These are phyloP conservation scores for Tupaia chinensis DNA, from an alignment of 2,113 vertebrate species.

Conservation along the genomic window DNA sequence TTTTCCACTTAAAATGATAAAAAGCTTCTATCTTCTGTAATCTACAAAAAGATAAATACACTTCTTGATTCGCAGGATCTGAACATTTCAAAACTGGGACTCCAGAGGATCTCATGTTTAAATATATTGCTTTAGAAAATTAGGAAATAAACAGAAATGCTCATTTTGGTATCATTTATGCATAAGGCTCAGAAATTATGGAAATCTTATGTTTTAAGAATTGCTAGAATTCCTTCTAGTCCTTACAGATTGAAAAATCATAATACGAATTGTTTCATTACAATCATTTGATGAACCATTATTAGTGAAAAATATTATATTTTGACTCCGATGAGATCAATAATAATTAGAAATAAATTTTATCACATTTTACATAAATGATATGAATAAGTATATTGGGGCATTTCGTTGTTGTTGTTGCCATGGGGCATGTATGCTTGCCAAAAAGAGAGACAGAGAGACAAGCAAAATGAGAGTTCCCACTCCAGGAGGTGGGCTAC, in stretches of 20 bases:
- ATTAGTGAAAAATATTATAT: slow-evolving; percentile 10
- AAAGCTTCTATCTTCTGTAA: slow-evolving; percentile 52
- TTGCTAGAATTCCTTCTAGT: not conserved
- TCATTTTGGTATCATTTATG: not conserved
- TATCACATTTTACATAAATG: not conserved
- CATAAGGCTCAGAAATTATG: not conserved
- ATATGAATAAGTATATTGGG: not conserved
- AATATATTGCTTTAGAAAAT: slow-evolving; percentile 37
- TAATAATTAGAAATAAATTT: not conserved
- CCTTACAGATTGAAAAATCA: not conserved
- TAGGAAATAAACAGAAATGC: not conserved
- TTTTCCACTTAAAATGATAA: slow-evolving; percentile 62
- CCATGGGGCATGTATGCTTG: too few species aligned
- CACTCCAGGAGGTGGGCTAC: too few species aligned
- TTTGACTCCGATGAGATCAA: not conserved
- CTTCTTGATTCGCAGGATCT: slow-evolving; percentile 27
- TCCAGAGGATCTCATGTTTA: not conserved
- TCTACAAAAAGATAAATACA: slow-evolving; percentile 56
- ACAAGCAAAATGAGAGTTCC: too few species aligned
- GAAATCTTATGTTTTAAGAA: not conserved
- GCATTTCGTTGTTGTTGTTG: not conserved
- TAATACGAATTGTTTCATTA: not conserved
- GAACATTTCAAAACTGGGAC: not conserved
- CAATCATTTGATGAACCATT: not conserved
- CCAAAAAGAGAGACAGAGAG: too few species aligned